These are phyloP conservation scores for Kryptopterus vitreolus DNA, from an alignment of 2,797 vertebrate genomes.

Conservation along the genomic window DNA sequence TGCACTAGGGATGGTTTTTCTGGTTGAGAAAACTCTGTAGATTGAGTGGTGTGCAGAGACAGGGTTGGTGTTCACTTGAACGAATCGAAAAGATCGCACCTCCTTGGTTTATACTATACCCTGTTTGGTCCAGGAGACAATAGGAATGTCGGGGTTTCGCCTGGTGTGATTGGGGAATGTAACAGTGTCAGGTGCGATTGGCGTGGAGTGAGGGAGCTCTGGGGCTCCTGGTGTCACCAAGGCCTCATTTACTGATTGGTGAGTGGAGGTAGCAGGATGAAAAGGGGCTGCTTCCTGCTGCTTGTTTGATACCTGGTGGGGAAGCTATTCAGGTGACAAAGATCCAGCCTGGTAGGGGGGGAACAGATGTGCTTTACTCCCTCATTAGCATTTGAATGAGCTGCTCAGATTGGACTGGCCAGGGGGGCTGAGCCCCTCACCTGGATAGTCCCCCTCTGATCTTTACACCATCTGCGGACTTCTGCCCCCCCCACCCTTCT, in stretches of 20 bases:
- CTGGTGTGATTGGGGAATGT: conserved; percentile 72
- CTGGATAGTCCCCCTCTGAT: conserved; percentile 94
- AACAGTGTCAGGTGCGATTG: conserved; percentile 71
- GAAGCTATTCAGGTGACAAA: conserved; percentile 98
- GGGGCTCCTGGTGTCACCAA: conserved; percentile 76
- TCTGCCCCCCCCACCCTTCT: conserved; percentile 84
- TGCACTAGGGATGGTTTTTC: too few relatives aligned
- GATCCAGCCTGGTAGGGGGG: conserved; percentile 78
- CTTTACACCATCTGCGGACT: conserved; percentile 94
- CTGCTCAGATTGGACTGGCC: conserved; percentile 55
- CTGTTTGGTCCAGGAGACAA: not conserved
- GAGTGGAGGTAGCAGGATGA: conserved; percentile 81
- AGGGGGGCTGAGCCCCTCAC: conserved; percentile 81
- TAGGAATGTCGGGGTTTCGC: conserved; percentile 1
- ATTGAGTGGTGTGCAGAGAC: too few relatives aligned
- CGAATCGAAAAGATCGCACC: too few relatives aligned
- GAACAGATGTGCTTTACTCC: conserved; percentile 98
- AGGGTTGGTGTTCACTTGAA: too few relatives aligned
- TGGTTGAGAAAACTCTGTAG: too few relatives aligned
- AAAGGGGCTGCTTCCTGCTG: conserved; percentile 90
- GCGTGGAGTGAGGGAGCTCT: conserved; percentile 68
- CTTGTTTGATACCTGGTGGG: conserved; percentile 98
- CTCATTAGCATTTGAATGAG: conserved; percentile 99
- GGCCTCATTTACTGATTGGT: conserved; percentile 85
- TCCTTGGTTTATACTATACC: too few relatives aligned